phyloP scores from a whole-genome alignment of 2,113 vertebrate species.

The Tapirus terrestris region DNA sequence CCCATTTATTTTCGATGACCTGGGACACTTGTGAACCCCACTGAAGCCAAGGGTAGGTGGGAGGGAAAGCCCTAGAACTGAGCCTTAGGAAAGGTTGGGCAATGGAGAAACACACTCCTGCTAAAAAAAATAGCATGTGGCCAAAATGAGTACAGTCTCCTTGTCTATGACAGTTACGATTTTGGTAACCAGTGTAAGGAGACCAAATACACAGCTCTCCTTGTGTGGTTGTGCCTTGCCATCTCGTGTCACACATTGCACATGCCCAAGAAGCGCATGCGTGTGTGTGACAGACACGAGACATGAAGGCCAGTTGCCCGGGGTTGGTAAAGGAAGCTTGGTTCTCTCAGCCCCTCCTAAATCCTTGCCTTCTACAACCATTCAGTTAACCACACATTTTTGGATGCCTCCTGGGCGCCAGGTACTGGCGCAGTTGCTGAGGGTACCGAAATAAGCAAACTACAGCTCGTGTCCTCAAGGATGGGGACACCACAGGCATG shows the following conservation, averaged over 20 bases:
- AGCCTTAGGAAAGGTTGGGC: neutral
- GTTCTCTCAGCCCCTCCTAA: neutral
- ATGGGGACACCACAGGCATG: neutral
- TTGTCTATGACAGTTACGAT: neutral
- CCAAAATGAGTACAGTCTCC: neutral
- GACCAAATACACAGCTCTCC: neutral
- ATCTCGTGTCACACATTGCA: neutral
- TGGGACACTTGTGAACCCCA: neutral
- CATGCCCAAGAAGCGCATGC: too few relatives aligned
- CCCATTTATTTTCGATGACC: neutral
- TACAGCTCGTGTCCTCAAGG: neutral
- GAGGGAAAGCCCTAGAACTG: neutral
- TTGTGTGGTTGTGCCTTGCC: neutral
- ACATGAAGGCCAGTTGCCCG: neutral
- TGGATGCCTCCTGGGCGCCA: neutral
- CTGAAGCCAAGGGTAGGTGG: neutral
- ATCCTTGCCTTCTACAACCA: neutral
- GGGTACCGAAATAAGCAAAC: neutral
- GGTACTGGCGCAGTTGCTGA: neutral
- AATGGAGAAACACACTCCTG: neutral
- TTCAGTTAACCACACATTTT: neutral
- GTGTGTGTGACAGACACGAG: accelerated
- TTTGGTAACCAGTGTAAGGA: neutral
- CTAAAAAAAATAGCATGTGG: neutral
- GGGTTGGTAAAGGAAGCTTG: neutral